Conservation (phyloP, 2,797 vertebrate species). For the Menidia menidia region DNA sequence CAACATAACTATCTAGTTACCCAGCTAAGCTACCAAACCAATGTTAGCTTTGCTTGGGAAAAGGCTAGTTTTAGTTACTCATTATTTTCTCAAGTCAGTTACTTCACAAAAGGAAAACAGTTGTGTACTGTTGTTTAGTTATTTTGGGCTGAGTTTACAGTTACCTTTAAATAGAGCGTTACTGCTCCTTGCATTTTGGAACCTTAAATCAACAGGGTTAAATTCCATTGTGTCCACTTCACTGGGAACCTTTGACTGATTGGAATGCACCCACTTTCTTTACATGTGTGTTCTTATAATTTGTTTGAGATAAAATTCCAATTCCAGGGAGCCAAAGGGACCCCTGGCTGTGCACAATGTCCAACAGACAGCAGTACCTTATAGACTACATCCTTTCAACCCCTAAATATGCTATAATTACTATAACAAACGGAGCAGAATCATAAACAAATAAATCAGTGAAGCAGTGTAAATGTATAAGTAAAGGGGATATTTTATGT, state of each 20-base stretch:
- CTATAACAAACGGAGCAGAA: background rate
- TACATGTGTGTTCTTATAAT: too few relatives aligned
- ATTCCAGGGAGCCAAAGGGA: slow-evolving; percentile 50
- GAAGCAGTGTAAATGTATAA: background rate
- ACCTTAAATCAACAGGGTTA: background rate
- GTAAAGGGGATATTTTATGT: background rate
- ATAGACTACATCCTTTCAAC: slow-evolving; percentile 54
- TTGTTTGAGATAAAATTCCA: too few relatives aligned
- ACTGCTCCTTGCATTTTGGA: background rate
- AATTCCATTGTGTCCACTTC: too few relatives aligned
- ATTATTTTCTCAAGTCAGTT: too few relatives aligned
- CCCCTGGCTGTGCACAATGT: slow-evolving; percentile 31
- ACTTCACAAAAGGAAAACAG: too few relatives aligned
- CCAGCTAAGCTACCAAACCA: background rate
- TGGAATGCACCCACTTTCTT: too few relatives aligned
- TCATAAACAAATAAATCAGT: background rate
- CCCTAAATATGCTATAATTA: background rate
- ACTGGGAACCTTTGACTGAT: too few relatives aligned
- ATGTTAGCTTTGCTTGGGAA: background rate
- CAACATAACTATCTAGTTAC: background rate
- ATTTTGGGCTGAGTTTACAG: background rate
- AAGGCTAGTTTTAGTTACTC: background rate
- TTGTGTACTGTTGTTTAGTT: background rate
- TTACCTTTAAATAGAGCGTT: background rate
- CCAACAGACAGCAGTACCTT: slow-evolving; percentile 49